These are phyloP conservation scores for Poecilia latipinna DNA, from an alignment of 2,113 vertebrate species.

Conservation along the genomic window DNA sequence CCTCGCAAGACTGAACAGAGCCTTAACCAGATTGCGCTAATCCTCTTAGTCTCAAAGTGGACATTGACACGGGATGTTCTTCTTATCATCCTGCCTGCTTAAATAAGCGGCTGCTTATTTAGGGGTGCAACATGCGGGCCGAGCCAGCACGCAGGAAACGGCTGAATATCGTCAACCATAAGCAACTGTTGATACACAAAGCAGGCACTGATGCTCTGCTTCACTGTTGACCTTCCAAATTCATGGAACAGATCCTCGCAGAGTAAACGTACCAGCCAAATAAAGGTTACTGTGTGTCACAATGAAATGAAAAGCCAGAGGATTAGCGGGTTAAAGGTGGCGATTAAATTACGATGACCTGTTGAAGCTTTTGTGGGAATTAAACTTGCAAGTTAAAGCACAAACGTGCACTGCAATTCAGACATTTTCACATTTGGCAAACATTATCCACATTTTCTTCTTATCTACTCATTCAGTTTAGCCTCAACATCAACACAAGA, in stretches of 20 bases:
- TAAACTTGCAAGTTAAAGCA: no score
- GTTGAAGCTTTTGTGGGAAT: not conserved
- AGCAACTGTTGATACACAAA: conserved; percentile 51
- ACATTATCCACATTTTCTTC: no score
- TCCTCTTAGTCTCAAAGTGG: conserved; percentile 72
- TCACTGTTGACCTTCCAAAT: conserved; percentile 2
- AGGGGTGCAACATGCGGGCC: conserved; percentile 12
- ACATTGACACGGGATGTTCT: conserved; percentile 53
- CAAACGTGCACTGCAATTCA: not conserved
- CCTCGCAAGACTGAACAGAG: conserved; percentile 51
- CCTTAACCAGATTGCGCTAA: conserved; percentile 76
- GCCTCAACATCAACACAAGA: not conserved
- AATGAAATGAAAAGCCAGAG: not conserved
- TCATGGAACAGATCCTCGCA: not conserved
- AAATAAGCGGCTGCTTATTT: conserved; percentile 62
- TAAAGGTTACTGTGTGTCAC: not conserved
- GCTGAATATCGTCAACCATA: conserved; percentile 65
- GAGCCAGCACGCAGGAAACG: not conserved
- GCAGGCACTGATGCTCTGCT: conserved; percentile 16
- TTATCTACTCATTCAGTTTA: not conserved
- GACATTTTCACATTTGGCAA: not conserved
- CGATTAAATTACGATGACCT: not conserved
- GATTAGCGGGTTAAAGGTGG: not conserved
- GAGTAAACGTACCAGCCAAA: not conserved
- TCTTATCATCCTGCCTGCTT: conserved; percentile 42